Evolutionary conservation across 2,113 vertebrate species (phyloP).

Genomic region (Tricholaema leucomelas): DNA sequence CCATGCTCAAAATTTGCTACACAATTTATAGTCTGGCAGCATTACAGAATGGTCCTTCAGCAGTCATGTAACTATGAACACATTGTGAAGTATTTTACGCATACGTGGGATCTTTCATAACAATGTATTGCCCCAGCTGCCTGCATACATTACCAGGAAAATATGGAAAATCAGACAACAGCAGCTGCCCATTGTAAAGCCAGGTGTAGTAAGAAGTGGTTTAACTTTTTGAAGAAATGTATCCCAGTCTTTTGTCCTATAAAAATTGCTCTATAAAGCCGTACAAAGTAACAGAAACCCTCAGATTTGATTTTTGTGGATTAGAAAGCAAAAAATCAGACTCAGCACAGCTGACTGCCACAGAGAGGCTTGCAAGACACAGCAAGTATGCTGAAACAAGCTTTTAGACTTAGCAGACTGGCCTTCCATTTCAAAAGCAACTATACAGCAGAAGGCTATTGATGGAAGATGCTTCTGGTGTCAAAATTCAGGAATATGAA

Average conservation of each 20-base stretch:
- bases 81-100: rapidly evolving
- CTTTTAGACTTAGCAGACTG: background rate
- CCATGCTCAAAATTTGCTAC: background rate
- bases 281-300: background rate
- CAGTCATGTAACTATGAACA: rapidly evolving
- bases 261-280: background rate
- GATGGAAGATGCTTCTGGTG: background rate
- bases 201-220: background rate
- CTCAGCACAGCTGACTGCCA: background rate
- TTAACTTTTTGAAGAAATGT: background rate
- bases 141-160: background rate
- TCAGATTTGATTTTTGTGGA: background rate
- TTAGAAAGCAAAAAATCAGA: background rate
- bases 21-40: background rate
- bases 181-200: background rate
- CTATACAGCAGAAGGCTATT: background rate
- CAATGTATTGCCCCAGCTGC: background rate
- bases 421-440: background rate
- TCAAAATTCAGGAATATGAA: background rate
- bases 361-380: background rate
- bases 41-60: background rate
- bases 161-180: background rate
- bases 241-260: background rate
- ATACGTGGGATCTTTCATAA: background rate
- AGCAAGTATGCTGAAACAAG: background rate